Evolutionary conservation across 2,797 vertebrate species (phyloP).

Genomic region (Rhadinocentrus ornatus): DNA sequence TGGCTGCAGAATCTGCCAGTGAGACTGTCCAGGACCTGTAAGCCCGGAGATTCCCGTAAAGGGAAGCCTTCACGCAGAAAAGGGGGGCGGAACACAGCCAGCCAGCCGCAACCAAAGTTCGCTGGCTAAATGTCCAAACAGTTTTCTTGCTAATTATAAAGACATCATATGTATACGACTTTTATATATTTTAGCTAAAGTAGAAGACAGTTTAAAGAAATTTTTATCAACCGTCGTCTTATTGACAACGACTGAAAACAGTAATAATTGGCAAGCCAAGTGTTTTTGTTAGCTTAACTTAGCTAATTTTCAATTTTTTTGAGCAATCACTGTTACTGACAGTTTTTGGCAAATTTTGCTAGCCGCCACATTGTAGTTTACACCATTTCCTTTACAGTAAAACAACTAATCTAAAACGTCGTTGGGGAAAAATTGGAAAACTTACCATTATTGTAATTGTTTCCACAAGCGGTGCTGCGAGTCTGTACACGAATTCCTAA

Average conservation of each 20-base stretch:
- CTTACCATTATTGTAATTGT: slow-evolving; percentile 71
- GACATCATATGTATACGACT: not conserved
- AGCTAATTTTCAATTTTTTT: slow-evolving; percentile 54
- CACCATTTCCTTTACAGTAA: rapidly evolving
- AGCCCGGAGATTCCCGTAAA: slow-evolving; percentile 58
- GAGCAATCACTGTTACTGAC: slow-evolving; percentile 39
- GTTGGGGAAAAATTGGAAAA: slow-evolving; percentile 4
- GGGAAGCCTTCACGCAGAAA: not conserved
- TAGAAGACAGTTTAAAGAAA: not conserved
- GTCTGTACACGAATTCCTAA: slow-evolving; percentile 74
- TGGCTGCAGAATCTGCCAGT: slow-evolving; percentile 59
- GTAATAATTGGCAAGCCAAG: slow-evolving; percentile 32
- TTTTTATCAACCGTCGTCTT: not conserved
- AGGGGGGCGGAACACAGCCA: slow-evolving; percentile 53
- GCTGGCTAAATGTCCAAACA: slow-evolving; percentile 14
- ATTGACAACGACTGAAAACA: slow-evolving; percentile 7
- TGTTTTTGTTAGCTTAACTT: slow-evolving; percentile 71
- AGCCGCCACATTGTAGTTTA: rapidly evolving
- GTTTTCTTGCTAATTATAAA: not conserved
- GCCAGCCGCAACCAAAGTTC: slow-evolving; percentile 56
- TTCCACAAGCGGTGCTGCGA: slow-evolving; percentile 56
- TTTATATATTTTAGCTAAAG: not conserved
- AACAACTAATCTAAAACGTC: not conserved
- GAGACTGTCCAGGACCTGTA: slow-evolving; percentile 38
- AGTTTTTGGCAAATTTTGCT: slow-evolving; percentile 4